Evolutionary conservation across 2,113 vertebrate genomes (phyloP).

Genomic region (Sialia sialis): DNA sequence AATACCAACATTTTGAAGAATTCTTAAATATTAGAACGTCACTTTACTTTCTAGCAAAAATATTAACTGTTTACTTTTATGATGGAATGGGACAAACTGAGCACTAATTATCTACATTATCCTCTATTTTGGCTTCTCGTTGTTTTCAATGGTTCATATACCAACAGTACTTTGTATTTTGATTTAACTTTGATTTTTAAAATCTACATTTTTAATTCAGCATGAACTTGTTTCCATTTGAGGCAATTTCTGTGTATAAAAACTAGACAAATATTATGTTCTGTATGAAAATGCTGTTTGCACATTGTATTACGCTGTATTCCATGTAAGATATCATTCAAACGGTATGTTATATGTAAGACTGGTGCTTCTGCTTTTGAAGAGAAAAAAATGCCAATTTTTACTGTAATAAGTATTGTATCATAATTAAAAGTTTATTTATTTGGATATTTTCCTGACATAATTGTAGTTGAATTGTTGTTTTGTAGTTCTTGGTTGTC

Average conservation of each 20-base stretch:
- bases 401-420: slow-evolving; percentile 85
- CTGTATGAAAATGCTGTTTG: slow-evolving; percentile 75
- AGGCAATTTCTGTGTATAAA: slow-evolving; percentile 69
- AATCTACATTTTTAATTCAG: slow-evolving; percentile 66
- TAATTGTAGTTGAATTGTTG: slow-evolving; percentile 71
- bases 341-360: slow-evolving; percentile 74
- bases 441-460: slow-evolving; percentile 79
- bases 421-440: slow-evolving; percentile 84
- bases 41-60: slow-evolving; percentile 60
- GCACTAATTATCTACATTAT: slow-evolving; percentile 47
- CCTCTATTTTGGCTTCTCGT: slow-evolving; percentile 45
- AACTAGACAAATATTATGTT: slow-evolving; percentile 62
- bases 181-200: slow-evolving; percentile 61
- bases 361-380: slow-evolving; percentile 86
- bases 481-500: slow-evolving; percentile 64
- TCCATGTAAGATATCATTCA: slow-evolving; percentile 74
- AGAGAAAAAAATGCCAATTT: slow-evolving; percentile 78
- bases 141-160: slow-evolving; percentile 59
- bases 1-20: slow-evolving; percentile 60
- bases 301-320: slow-evolving; percentile 74
- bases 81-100: slow-evolving; percentile 39
- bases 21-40: slow-evolving; percentile 64
- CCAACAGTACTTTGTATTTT: slow-evolving; percentile 50
- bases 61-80: slow-evolving; percentile 51
- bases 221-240: slow-evolving; percentile 73